These are phyloP conservation scores for Nixonia krombeini DNA, from an alignment of 1,140 invertebrate species.

Conservation along the genomic window DNA sequence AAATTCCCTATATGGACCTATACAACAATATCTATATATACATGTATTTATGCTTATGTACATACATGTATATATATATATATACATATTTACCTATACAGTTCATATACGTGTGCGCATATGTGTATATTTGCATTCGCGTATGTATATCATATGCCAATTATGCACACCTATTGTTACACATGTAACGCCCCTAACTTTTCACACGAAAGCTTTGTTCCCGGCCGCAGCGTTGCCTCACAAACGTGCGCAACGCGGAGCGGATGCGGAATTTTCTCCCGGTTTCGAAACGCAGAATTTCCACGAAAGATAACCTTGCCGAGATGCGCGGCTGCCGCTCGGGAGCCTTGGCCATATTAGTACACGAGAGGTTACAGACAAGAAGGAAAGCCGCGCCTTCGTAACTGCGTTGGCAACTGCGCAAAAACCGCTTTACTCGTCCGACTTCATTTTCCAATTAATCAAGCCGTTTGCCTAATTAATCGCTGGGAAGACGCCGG, in stretches of 20 bases:
- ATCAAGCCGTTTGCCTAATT: neutral
- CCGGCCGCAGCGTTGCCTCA: constrained; percentile 26
- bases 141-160: no score
- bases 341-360: constrained; percentile 39
- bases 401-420: neutral
- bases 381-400: constrained; percentile 16
- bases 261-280: constrained; percentile 42
- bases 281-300: constrained; percentile 37
- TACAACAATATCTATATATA: no score
- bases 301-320: constrained; percentile 47
- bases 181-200: constrained; percentile 33
- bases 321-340: constrained; percentile 36
- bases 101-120: no score
- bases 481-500: no score
- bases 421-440: no score
- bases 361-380: constrained; percentile 19
- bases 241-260: constrained; percentile 19
- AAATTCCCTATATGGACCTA: no score
- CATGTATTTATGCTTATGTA: no score
- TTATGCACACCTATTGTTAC: no score
- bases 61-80: no score
- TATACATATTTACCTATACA: no score
- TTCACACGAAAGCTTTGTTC: constrained; percentile 32
- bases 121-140: no score
- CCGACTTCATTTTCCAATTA: no score